A percentile compares a stretch with the other conserved stretches of the same genome.
Evolutionary conservation across 2,113 vertebrate genomes (phyloP).

Genomic region (Laterallus jamaicensis): DNA sequence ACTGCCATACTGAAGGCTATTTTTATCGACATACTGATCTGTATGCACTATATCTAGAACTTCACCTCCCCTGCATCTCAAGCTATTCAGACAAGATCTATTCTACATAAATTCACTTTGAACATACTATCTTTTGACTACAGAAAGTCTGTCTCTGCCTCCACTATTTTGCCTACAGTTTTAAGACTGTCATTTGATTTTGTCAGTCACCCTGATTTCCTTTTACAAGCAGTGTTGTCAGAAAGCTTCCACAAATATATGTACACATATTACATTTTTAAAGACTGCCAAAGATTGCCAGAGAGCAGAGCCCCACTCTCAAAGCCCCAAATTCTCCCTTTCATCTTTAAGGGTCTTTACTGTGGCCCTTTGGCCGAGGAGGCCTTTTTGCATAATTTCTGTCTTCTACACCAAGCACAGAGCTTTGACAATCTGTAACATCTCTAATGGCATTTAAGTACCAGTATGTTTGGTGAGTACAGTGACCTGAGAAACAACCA

Average conservation of each 20-base stretch:
- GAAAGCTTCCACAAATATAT: not conserved
- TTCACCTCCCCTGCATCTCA: not conserved
- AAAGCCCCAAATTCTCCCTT: not conserved
- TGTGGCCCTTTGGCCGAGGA: not conserved
- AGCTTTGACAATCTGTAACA: not conserved
- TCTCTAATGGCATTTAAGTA: accelerated
- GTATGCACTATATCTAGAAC: not conserved
- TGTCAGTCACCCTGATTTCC: not conserved
- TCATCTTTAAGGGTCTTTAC: not conserved
- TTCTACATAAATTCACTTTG: not conserved
- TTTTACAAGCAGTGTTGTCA: not conserved
- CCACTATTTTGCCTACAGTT: not conserved
- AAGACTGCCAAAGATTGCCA: not conserved
- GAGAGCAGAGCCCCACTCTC: not conserved
- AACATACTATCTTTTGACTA: not conserved
- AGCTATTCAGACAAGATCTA: not conserved
- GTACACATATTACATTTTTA: not conserved
- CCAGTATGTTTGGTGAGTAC: not conserved
- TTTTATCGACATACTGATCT: not conserved
- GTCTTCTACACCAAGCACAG: not conserved
- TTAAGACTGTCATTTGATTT: not conserved
- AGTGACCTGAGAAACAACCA: not conserved
- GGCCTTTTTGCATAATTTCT: not conserved
- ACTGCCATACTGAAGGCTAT: not conserved
- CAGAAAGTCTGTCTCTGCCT: not conserved